A percentile compares a stretch with the other conserved stretches of the same genome.
Conservation (phyloP, 2,113 vertebrate genomes). For the Cepphus grylle region DNA sequence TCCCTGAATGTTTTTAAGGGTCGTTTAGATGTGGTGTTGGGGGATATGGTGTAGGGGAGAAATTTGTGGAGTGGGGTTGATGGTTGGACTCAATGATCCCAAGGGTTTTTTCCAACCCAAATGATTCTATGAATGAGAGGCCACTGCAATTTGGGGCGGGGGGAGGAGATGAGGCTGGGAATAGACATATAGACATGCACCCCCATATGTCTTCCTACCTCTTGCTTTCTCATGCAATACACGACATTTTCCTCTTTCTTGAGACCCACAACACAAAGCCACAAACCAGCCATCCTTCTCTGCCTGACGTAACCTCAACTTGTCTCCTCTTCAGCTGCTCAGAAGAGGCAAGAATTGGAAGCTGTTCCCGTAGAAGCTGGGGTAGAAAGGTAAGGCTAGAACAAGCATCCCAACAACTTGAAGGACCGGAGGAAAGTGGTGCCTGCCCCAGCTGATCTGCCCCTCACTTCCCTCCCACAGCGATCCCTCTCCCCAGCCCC, state of each 20-base stretch:
- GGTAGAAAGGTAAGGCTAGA: background rate
- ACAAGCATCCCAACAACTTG: background rate
- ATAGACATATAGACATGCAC: no score
- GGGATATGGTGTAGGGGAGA: no score
- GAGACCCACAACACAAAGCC: background rate
- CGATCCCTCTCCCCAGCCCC: background rate
- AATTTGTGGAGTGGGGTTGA: no score
- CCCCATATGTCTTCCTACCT: background rate
- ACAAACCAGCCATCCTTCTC: background rate
- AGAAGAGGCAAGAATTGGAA: background rate
- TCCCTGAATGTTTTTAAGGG: no score
- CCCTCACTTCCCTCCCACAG: background rate
- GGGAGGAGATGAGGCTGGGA: no score
- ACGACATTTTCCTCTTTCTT: background rate
- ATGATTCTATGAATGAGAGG: no score
- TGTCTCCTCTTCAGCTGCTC: background rate
- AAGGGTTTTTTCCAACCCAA: no score
- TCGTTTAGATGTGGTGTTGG: no score
- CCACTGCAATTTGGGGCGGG: no score
- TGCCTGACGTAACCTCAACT: background rate
- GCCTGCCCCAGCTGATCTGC: background rate
- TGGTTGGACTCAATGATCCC: no score
- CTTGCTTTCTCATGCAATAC: background rate
- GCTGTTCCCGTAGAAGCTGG: background rate
- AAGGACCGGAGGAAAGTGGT: background rate